Percentiles rank a stretch among this genome's conserved stretches.
Evolutionary conservation across 2,113 vertebrate genomes (phyloP).

Genomic region (Axis porcinus): DNA sequence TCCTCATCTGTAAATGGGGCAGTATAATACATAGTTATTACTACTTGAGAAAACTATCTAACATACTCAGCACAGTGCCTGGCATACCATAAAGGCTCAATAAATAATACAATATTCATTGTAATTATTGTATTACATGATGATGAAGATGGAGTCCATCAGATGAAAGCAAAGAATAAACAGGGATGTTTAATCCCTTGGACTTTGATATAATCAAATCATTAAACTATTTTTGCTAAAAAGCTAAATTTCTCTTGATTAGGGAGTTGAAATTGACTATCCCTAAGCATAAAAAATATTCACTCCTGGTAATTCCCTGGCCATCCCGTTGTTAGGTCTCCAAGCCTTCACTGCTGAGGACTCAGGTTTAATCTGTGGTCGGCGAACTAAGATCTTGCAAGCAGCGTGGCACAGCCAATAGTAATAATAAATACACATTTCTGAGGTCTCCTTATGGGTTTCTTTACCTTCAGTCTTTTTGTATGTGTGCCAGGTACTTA

Average conservation of each 20-base stretch:
- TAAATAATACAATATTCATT: background rate
- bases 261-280: background rate
- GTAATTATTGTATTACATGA: background rate
- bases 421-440: background rate
- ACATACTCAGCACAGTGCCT: background rate
- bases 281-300: background rate
- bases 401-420: background rate
- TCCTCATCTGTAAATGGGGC: background rate
- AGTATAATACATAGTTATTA: background rate
- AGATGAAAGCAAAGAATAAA: background rate
- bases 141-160: background rate
- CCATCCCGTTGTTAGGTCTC: background rate
- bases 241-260: background rate
- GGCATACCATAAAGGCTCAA: background rate
- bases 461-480: background rate
- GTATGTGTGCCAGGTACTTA: background rate
- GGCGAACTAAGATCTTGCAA: background rate
- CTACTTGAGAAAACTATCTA: background rate
- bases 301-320: background rate
- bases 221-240: background rate
- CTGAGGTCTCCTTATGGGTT: background rate
- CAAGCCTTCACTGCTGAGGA: background rate
- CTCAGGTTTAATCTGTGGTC: background rate
- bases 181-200: background rate
- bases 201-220: background rate